These are phyloP conservation scores for Siphlonurus alternatus DNA, from an alignment of 2,888 invertebrate genomes.

Conservation along the genomic window DNA sequence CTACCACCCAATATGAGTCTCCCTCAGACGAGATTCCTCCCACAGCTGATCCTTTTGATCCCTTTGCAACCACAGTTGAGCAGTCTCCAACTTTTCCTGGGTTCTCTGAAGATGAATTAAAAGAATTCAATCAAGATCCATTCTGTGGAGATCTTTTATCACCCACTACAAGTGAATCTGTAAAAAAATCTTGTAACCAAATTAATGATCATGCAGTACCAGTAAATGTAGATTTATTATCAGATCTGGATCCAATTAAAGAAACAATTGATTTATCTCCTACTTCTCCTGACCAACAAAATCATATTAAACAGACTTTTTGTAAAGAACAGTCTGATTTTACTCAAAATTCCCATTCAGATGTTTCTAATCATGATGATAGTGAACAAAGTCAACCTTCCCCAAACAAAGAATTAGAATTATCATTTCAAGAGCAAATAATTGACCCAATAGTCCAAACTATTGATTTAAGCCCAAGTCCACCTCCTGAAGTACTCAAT, in stretches of 20 bases:
- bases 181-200: too few species aligned
- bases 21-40: background rate
- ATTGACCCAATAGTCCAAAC: background rate
- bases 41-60: background rate
- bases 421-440: background rate
- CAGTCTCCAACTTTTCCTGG: background rate
- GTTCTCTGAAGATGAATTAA: background rate
- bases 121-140: background rate
- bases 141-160: background rate
- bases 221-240: background rate
- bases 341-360: background rate
- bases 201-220: background rate
- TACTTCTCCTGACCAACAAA: background rate
- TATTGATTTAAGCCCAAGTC: background rate
- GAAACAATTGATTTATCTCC: background rate
- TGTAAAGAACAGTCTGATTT: background rate
- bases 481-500: background rate
- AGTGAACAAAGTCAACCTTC: background rate
- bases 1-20: background rate
- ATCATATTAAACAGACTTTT: too few species aligned
- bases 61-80: background rate
- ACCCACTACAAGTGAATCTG: background rate
- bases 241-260: background rate
- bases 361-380: background rate
- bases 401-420: background rate